These are phyloP conservation scores for Cuculus canorus DNA, from an alignment of 2,797 vertebrate genomes.

Conservation along the genomic window DNA sequence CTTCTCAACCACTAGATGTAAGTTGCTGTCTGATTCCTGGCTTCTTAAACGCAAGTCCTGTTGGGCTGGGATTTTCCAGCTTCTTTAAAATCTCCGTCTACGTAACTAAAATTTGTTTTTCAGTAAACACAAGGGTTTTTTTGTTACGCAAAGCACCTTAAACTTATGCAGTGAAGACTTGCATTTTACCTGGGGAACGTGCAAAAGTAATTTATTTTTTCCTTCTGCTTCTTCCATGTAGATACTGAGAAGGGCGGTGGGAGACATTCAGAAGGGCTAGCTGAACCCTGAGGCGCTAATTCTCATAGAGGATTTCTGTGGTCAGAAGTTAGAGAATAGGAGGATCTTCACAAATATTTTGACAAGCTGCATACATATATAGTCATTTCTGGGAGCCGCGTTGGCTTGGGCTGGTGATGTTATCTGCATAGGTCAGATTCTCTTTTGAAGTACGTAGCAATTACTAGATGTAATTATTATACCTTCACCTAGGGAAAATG, in stretches of 20 bases:
- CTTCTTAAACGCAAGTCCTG: neutral
- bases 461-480: neutral
- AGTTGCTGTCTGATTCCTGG: constrained; percentile 29
- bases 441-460: constrained; percentile 7
- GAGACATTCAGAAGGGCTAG: neutral
- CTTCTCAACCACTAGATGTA: constrained; percentile 93
- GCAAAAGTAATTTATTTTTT: neutral
- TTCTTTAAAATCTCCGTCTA: neutral
- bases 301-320: neutral
- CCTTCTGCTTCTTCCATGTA: neutral
- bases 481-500: neutral
- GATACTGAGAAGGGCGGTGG: neutral
- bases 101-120: neutral
- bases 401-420: neutral
- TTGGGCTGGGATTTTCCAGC: constrained; percentile 16
- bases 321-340: neutral
- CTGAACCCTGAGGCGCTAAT: neutral
- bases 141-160: neutral
- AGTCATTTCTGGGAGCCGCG: neutral
- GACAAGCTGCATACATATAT: neutral
- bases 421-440: neutral
- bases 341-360: neutral
- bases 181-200: neutral
- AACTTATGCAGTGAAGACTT: neutral
- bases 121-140: neutral